Conservation (phyloP, 2,888 invertebrate genomes). For the Nemotelus nigrinus region DNA sequence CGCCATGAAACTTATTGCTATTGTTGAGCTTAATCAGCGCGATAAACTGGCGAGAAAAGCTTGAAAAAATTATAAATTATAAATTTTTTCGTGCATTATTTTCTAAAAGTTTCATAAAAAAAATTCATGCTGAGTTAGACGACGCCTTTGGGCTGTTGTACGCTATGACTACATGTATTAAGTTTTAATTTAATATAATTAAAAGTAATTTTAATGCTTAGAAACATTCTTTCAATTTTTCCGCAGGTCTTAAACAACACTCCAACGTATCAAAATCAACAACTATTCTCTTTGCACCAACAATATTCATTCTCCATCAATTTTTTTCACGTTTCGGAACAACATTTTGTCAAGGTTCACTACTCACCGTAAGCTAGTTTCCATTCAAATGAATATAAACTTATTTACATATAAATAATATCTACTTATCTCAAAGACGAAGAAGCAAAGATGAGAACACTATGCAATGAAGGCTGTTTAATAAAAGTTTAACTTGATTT, state of each 20-base stretch:
- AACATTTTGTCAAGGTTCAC: neutral
- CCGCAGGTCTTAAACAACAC: constrained; percentile 5
- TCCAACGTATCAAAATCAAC: constrained; percentile 9
- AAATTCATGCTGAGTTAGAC: no score
- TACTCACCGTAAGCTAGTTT: constrained; percentile 15
- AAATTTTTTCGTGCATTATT: no score
- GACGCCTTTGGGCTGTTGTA: no score
- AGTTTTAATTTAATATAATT: no score
- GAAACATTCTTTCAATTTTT: neutral
- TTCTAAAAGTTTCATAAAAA: no score
- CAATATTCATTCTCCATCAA: neutral
- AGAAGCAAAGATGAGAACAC: constrained; percentile 18
- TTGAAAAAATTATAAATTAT: no score
- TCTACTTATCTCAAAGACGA: constrained; percentile 15
- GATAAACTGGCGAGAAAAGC: no score
- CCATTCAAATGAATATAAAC: neutral
- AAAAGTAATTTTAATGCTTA: no score
- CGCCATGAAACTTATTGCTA: no score
- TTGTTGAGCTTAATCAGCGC: no score
- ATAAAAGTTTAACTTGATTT: constrained; percentile 30
- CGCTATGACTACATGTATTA: no score
- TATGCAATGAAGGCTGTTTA: constrained; percentile 45
- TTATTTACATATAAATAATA: constrained; percentile 1
- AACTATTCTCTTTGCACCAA: neutral
- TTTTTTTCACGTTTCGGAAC: neutral